A percentile compares a stretch with the other conserved stretches of the same genome.
These are phyloP conservation scores for Eulemur albifrons DNA, from an alignment of 2,797 vertebrate species.

Conservation along the genomic window DNA sequence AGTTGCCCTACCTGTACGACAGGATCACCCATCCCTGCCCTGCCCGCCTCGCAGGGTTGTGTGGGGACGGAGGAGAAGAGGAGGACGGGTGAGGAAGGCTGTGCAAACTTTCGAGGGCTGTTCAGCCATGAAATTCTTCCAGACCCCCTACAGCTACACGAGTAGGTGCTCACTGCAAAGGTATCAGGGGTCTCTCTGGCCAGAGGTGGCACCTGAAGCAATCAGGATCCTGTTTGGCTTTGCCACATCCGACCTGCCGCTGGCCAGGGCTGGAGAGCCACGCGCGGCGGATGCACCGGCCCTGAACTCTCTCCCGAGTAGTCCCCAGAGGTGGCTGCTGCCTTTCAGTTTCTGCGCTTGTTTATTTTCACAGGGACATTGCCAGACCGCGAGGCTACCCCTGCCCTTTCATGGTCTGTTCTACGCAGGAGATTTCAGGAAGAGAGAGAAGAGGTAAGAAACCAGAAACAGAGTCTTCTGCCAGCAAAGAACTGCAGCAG, in stretches of 20 bases:
- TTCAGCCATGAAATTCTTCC: neutral
- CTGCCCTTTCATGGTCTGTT: conserved; percentile 66
- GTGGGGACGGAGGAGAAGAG: neutral
- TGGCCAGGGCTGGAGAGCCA: conserved; percentile 34
- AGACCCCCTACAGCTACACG: rapidly evolving
- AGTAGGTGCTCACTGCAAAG: neutral
- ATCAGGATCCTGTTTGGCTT: conserved; percentile 45
- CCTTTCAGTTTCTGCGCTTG: conserved; percentile 63
- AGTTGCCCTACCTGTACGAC: neutral
- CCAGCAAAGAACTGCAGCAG: neutral
- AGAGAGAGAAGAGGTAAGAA: neutral
- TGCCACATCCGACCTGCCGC: neutral
- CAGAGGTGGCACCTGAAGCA: neutral
- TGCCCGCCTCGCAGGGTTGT: neutral
- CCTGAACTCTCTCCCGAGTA: conserved; percentile 56
- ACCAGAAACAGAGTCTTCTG: neutral
- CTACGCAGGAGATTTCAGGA: conserved; percentile 56
- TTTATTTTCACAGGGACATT: conserved; percentile 75
- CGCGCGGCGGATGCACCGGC: conserved; percentile 62
- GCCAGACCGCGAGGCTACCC: conserved; percentile 63
- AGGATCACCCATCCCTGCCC: neutral
- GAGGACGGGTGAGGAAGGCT: neutral
- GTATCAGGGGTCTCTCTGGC: neutral
- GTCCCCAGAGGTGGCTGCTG: conserved; percentile 66
- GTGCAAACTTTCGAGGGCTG: neutral